Conservation (phyloP, 2,888 invertebrate species). For the Stenodera caucasica region DNA sequence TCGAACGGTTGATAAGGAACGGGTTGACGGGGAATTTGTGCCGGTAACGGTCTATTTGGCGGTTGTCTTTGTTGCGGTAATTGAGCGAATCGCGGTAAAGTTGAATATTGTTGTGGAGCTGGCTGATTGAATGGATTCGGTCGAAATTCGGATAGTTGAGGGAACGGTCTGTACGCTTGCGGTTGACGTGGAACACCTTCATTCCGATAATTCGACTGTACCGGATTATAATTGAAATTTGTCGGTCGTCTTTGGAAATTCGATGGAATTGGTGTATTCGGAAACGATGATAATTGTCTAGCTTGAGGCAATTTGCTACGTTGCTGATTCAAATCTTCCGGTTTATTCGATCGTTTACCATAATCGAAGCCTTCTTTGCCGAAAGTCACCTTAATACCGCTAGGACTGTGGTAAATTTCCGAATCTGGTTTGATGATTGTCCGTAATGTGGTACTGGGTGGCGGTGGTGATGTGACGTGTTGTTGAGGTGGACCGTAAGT, state of each 20-base stretch:
- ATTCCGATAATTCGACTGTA: slow-evolving; percentile 2
- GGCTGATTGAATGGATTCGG: slow-evolving; percentile 9
- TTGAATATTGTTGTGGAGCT: slow-evolving; percentile 32
- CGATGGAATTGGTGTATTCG: slow-evolving; percentile 26
- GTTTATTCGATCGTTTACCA: slow-evolving; percentile 54
- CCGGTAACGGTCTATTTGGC: slow-evolving; percentile 38
- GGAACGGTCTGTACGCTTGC: slow-evolving; percentile 61
- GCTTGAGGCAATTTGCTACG: slow-evolving; percentile 36
- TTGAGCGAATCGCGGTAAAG: slow-evolving; percentile 24
- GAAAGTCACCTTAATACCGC: slow-evolving; percentile 81
- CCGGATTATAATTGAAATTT: slow-evolving; percentile 20
- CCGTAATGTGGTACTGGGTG: slow-evolving; percentile 76
- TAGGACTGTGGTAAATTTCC: slow-evolving; percentile 78
- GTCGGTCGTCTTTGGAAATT: slow-evolving; percentile 27
- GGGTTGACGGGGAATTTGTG: slow-evolving; percentile 43
- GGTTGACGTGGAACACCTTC: slow-evolving; percentile 49
- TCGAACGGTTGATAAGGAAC: slow-evolving; percentile 50
- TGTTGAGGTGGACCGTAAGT: slow-evolving; percentile 35
- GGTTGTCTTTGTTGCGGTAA: slow-evolving; percentile 27
- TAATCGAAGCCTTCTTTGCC: slow-evolving; percentile 66
- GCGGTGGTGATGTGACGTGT: slow-evolving; percentile 52
- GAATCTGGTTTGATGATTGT: slow-evolving; percentile 87
- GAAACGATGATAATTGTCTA: slow-evolving; percentile 44
- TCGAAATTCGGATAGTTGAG: slow-evolving; percentile 45
- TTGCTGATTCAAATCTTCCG: slow-evolving; percentile 51